Percentiles rank a stretch among this genome's conserved stretches.
phyloP scores from a whole-genome alignment of 1,140 invertebrate species.

The Drosophila micromelanica region DNA sequence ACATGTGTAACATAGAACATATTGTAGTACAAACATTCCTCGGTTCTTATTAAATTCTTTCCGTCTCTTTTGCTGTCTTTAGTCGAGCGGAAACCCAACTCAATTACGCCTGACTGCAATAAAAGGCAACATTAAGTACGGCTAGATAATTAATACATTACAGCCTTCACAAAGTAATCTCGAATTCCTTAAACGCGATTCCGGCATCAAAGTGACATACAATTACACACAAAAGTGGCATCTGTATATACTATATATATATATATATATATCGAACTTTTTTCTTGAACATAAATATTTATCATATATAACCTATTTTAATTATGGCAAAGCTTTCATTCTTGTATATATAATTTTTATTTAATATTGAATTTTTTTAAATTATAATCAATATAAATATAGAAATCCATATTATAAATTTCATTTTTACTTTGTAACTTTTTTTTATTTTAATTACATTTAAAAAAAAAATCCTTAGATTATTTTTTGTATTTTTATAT shows the following conservation, averaged over 20 bases:
- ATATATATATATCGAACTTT: no score
- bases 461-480: no score
- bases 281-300: not conserved
- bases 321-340: no score
- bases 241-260: no score
- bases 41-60: not conserved
- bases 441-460: no score
- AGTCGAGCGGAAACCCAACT: slow-evolving; percentile 28
- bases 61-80: not conserved
- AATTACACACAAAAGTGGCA: not conserved
- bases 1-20: not conserved
- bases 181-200: slow-evolving; percentile 5
- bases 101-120: slow-evolving; percentile 31
- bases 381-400: no score
- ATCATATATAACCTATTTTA: no score
- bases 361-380: no score
- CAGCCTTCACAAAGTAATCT: not conserved
- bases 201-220: slow-evolving; percentile 11
- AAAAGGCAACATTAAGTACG: slow-evolving; percentile 37
- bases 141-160: slow-evolving; percentile 43
- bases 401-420: no score
- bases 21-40: not conserved
- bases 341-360: no score
- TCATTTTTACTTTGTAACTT: no score
- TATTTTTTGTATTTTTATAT: no score